Conservation (phyloP, 2,888 invertebrate species). For the Thera britannica region DNA sequence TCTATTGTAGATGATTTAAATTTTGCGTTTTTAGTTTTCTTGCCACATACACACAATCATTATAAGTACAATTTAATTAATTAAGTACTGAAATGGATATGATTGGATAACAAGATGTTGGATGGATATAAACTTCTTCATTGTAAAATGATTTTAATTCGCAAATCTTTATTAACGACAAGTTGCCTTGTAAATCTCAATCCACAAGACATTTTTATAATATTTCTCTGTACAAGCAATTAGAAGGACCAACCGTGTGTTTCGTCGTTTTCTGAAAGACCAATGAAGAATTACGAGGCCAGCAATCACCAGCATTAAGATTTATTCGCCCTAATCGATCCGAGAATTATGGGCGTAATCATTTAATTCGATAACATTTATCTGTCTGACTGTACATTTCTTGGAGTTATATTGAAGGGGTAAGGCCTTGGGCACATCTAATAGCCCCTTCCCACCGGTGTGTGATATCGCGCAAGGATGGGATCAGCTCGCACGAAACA, state of each 20-base stretch:
- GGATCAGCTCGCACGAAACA: no score
- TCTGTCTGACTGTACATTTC: constrained; percentile 24
- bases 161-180: constrained; percentile 4
- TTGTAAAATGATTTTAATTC: neutral
- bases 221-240: constrained; percentile 29
- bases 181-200: constrained; percentile 20
- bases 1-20: no score
- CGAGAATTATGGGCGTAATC: constrained; percentile 30
- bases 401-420: constrained; percentile 5
- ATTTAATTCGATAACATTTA: constrained; percentile 34
- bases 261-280: constrained; percentile 24
- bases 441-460: no score
- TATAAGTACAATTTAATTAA: no score
- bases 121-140: no score
- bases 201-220: constrained; percentile 22
- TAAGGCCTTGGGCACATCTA: neutral
- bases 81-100: no score
- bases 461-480: no score
- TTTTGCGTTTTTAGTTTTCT: no score
- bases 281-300: constrained; percentile 30
- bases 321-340: constrained; percentile 33
- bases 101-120: no score
- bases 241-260: constrained; percentile 21
- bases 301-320: constrained; percentile 27
- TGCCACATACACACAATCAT: no score